Percentiles rank a stretch among this genome's conserved stretches.
These are phyloP conservation scores for Nipponia nippon DNA, from an alignment of 2,113 vertebrate genomes.

Conservation along the genomic window DNA sequence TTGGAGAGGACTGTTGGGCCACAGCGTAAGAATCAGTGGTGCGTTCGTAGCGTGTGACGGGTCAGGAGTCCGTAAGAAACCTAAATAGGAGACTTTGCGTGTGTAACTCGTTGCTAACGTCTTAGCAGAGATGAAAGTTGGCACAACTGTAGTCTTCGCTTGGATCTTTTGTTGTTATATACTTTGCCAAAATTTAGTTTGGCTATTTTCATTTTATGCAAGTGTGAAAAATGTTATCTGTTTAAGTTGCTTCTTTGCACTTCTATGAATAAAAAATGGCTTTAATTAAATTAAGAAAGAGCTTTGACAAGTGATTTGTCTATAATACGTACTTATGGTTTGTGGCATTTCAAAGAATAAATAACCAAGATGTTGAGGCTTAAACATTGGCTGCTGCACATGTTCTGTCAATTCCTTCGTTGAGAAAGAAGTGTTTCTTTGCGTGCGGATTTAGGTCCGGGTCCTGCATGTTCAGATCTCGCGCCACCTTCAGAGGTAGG, in stretches of 20 bases:
- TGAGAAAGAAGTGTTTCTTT: not conserved
- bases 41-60: fast-evolving
- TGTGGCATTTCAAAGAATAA: constrained; percentile 69
- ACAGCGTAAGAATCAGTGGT: too few species aligned
- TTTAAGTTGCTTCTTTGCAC: constrained; percentile 72
- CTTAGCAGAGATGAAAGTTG: constrained; percentile 51
- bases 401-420: constrained; percentile 57
- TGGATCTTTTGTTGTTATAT: constrained; percentile 48
- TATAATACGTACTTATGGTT: constrained; percentile 70
- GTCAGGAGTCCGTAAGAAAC: not conserved
- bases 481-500: not conserved
- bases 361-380: constrained; percentile 70
- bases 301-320: constrained; percentile 73
- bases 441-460: not conserved
- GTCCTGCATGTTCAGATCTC: not conserved
- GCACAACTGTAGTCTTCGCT: constrained; percentile 48
- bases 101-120: not conserved
- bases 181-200: constrained; percentile 67
- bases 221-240: constrained; percentile 73
- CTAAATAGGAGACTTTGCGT: not conserved
- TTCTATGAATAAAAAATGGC: constrained; percentile 66
- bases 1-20: not conserved
- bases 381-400: constrained; percentile 72
- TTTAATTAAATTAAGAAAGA: constrained; percentile 65
- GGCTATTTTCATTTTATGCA: constrained; percentile 65